Conservation (phyloP, 2,113 vertebrate species). For the Ivindomyrus marchei region DNA sequence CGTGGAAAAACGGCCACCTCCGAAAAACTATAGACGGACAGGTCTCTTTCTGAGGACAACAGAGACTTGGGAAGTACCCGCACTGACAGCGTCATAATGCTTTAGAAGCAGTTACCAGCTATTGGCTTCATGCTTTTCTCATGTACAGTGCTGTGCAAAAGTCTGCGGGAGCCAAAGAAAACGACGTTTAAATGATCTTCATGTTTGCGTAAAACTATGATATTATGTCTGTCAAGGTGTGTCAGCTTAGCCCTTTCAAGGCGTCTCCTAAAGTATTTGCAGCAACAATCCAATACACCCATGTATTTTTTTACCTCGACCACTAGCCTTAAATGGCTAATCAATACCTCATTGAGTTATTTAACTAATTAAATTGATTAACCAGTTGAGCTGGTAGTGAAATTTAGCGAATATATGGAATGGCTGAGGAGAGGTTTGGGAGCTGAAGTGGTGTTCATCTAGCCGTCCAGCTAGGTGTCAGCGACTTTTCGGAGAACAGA, state of each 20-base stretch:
- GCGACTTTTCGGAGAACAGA: background rate
- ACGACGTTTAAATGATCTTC: background rate
- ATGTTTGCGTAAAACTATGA: background rate
- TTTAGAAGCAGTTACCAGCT: background rate
- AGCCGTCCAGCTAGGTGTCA: background rate
- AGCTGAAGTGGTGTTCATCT: background rate
- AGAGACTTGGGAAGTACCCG: background rate
- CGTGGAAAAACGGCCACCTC: background rate
- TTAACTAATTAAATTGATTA: background rate
- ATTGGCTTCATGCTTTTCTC: background rate
- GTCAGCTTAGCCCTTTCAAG: background rate
- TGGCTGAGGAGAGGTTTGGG: background rate
- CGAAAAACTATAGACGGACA: background rate
- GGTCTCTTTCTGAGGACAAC: background rate
- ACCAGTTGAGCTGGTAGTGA: background rate
- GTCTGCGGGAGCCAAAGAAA: background rate
- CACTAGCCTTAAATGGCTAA: background rate
- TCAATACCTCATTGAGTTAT: background rate
- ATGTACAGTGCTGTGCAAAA: background rate
- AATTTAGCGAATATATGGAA: background rate
- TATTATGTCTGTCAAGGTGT: background rate
- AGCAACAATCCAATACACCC: background rate
- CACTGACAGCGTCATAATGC: background rate
- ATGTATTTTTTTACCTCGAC: background rate
- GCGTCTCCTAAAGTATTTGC: background rate